Conservation (phyloP, 2,113 vertebrate genomes). For the Elephantulus edwardii region DNA sequence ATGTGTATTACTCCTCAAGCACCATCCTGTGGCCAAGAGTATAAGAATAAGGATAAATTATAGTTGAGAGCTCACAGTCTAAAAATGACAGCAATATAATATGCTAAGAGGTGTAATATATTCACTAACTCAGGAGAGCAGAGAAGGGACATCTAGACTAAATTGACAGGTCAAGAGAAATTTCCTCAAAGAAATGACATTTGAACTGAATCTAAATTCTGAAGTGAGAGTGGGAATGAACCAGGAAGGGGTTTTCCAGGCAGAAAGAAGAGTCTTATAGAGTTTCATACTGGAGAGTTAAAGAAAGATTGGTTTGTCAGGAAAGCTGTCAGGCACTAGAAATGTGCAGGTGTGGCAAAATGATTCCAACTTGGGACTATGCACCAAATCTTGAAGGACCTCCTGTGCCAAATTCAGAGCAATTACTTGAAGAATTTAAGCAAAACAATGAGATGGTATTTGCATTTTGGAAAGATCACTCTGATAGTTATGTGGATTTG, state of each 20-base stretch:
- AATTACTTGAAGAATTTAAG: conserved; percentile 44
- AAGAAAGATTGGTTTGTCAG: neutral
- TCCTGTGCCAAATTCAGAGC: neutral
- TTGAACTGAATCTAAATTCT: conserved; percentile 19
- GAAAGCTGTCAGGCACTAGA: neutral
- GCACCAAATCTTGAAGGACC: neutral
- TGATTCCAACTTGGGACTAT: neutral
- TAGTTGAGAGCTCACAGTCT: neutral
- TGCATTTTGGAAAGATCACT: conserved; percentile 16
- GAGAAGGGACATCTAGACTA: neutral
- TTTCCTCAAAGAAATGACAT: conserved; percentile 12
- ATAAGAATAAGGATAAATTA: conserved; percentile 8
- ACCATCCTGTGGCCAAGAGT: neutral
- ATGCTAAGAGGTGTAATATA: neutral
- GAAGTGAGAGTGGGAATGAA: neutral
- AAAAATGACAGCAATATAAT: neutral
- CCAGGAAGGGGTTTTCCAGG: neutral
- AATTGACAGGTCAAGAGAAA: neutral
- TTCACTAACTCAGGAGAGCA: neutral
- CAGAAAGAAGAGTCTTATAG: neutral
- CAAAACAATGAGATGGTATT: neutral
- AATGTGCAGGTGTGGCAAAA: neutral
- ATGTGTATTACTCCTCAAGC: neutral
- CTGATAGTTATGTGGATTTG: neutral
- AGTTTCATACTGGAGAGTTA: neutral